A percentile compares a stretch with the other conserved stretches of the same genome.
phyloP scores from a whole-genome alignment of 2,797 vertebrate species.

The Lacerta bilineata region DNA sequence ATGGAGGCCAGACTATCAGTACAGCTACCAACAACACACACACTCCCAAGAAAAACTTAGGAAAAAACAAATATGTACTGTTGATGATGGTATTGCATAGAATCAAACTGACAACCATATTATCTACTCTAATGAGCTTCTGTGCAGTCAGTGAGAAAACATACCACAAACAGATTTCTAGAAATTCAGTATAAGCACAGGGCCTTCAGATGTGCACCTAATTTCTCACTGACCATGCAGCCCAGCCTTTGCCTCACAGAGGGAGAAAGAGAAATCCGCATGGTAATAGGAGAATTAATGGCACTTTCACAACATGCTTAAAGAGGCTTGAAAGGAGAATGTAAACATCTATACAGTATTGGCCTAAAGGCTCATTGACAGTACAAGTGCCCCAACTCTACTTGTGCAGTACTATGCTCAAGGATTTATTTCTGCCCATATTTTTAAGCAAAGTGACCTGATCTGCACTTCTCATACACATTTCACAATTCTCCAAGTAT shows the following conservation, averaged over 20 bases:
- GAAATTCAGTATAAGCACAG: not conserved
- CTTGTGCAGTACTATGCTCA: no score
- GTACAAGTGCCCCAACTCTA: not conserved
- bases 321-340: not conserved
- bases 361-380: not conserved
- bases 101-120: not conserved
- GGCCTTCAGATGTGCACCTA: not conserved
- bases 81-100: not conserved
- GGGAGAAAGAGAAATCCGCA: not conserved
- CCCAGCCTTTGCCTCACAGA: not conserved
- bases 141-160: not conserved
- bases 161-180: not conserved
- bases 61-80: not conserved
- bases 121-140: not conserved
- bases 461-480: no score
- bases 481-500: no score
- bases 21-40: no score
- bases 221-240: not conserved
- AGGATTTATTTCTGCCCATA: no score
- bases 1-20: not conserved
- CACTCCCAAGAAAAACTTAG: not conserved
- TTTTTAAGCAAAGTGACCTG: no score
- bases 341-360: not conserved
- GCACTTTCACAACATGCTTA: not conserved
- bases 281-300: not conserved